Percentiles rank a stretch among this genome's conserved stretches.
phyloP scores from a whole-genome alignment of 2,888 invertebrate genomes.

The Parascotia fuliginaria region DNA sequence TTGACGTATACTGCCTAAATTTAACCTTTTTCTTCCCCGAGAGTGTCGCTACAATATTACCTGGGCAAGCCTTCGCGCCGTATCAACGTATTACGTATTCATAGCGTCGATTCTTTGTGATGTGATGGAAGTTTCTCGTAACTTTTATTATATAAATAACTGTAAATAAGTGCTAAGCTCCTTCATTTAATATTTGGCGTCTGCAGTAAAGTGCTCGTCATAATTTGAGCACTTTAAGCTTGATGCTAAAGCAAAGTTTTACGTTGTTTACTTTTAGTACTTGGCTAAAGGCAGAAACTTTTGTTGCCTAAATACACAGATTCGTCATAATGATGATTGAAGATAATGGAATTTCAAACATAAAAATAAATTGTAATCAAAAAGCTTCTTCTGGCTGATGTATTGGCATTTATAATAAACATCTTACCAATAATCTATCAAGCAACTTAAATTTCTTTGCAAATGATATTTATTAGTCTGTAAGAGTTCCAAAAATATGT shows the following conservation, averaged over 20 bases:
- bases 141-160: constrained; percentile 22
- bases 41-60: constrained; percentile 27
- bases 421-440: no score
- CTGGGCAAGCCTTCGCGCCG: constrained; percentile 14
- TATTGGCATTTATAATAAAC: no score
- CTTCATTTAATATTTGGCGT: constrained; percentile 1
- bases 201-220: neutral
- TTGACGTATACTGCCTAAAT: constrained; percentile 28
- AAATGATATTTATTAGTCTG: no score
- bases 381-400: no score
- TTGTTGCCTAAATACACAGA: neutral
- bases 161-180: neutral
- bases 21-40: constrained; percentile 36
- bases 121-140: constrained; percentile 11
- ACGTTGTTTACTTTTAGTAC: neutral
- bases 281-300: neutral
- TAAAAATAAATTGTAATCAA: neutral
- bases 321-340: no score
- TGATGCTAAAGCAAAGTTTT: neutral
- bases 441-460: no score
- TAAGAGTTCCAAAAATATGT: no score
- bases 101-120: constrained; percentile 26
- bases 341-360: neutral
- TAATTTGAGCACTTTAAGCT: neutral
- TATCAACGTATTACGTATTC: constrained; percentile 26